Percentiles rank a stretch among this genome's conserved stretches.
These are phyloP conservation scores for Petromus typicus DNA, from an alignment of 2,113 vertebrate genomes.

Conservation along the genomic window DNA sequence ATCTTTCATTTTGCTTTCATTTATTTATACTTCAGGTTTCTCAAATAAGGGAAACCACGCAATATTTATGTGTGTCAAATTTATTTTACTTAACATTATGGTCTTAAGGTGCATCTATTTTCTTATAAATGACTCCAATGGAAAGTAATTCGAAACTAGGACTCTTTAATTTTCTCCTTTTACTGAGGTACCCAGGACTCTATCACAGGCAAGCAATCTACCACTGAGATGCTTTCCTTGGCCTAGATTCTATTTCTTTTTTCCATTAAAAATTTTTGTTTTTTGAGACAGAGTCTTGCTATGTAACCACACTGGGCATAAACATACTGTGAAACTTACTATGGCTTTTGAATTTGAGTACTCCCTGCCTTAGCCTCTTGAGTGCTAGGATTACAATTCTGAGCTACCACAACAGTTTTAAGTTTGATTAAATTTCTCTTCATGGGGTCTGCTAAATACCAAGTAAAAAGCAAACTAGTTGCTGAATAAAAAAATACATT, in stretches of 20 bases:
- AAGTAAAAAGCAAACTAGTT: conserved; percentile 45
- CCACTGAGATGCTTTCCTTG: neutral
- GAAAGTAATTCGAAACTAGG: conserved; percentile 24
- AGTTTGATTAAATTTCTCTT: conserved; percentile 48
- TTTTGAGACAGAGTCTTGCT: neutral
- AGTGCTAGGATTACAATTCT: neutral
- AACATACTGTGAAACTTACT: neutral
- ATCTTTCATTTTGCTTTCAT: neutral
- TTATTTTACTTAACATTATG: neutral
- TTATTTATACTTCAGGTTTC: neutral
- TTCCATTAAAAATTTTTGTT: too few relatives aligned
- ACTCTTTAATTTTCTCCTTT: neutral
- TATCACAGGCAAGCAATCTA: neutral
- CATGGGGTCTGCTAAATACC: neutral
- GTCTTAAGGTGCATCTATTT: neutral
- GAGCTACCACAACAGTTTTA: neutral
- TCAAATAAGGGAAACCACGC: neutral
- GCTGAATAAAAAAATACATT: neutral
- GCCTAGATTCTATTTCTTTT: neutral
- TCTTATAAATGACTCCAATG: neutral
- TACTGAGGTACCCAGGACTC: neutral
- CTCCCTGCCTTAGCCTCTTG: neutral
- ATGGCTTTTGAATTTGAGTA: neutral
- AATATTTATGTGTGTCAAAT: neutral
- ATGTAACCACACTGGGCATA: neutral